Base-by-base conservation (phyloP, 2,888 invertebrate species). In the Synanthedon myopaeformis region DNA sequence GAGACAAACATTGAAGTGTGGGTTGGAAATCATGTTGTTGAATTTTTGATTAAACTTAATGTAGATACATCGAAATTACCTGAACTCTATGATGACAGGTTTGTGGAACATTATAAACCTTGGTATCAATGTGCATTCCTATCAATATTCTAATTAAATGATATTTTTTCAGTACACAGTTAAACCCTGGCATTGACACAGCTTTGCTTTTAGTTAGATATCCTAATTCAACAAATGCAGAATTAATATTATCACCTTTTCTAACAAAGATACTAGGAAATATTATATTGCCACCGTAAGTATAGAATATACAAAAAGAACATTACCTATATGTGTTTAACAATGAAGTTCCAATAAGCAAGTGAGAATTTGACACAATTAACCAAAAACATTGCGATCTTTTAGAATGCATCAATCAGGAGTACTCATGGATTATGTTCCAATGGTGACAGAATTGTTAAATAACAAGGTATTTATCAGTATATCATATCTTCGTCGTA, bases 1-100 rank as follows among this genome's bases (percentile, higher is more conserved):
- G 82, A 89, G 57, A 82, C 89, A 55, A 90, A 93, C 67, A 82
- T 93, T 52, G 93, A 94, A 79, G 89, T 93, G 35, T 88, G 88
- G 71, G 89, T 92, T 4, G 87, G 90, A n/a, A 79, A 79, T 57
- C 90, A 90, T 60, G 74, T 84, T 35, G 90, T 91, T 0, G 89
- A 89, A 67, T 92, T 94, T 68, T 68, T 92, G 41, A 91, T 94
- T 56, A 89, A 84, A 63, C 77, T 94, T 3, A 88, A 90, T 62
- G 82, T 93, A 41, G 91, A 93, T 65, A 90, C 90, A 60, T 87
- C 90, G 12, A 77, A 83, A 58, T 75, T 94, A 56, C 92, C 92
- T 41, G 89, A 90, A 60, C 71, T 90, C 19, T 84, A 85, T 58
- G 72, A 71, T 67, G 79, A 90, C 63, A 82, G 89, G 88, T 88